These are phyloP conservation scores for Lytechinus variegatus DNA, from an alignment of 35 echinoderm and acorn worm genomes.

Conservation along the genomic window DNA sequence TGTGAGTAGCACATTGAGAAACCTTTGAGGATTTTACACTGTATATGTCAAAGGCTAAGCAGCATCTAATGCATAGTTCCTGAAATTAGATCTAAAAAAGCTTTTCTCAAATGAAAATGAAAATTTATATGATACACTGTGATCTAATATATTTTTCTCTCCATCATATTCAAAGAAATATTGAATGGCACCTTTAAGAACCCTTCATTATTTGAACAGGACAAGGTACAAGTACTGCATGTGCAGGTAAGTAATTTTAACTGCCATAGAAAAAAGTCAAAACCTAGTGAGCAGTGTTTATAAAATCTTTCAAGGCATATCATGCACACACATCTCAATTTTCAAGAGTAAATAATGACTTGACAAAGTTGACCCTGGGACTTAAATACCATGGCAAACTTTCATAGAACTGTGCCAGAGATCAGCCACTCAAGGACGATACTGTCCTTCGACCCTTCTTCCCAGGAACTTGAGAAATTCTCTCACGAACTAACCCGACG, in stretches of 20 bases:
- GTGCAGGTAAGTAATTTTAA: background rate
- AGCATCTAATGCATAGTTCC: too few relatives aligned
- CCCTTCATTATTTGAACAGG: background rate
- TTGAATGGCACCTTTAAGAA: background rate
- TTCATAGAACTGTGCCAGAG: background rate
- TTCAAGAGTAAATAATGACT: background rate
- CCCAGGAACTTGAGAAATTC: background rate
- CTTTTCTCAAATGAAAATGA: too few relatives aligned
- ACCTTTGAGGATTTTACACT: too few relatives aligned
- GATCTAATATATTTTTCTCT: too few relatives aligned
- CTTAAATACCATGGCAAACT: background rate
- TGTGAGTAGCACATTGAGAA: too few relatives aligned
- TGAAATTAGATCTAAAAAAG: too few relatives aligned
- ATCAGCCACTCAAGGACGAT: background rate
- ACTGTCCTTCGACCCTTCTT: background rate
- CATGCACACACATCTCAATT: background rate
- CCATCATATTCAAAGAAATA: too few relatives aligned
- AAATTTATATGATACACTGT: too few relatives aligned
- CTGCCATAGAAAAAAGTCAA: background rate
- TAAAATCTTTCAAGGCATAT: background rate
- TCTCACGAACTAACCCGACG: background rate
- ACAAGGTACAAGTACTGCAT: background rate
- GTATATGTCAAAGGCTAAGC: too few relatives aligned
- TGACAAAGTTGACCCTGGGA: background rate
- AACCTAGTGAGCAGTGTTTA: background rate